Conservation (phyloP, 2,113 vertebrate genomes). For the Amblyopsis rosae region DNA sequence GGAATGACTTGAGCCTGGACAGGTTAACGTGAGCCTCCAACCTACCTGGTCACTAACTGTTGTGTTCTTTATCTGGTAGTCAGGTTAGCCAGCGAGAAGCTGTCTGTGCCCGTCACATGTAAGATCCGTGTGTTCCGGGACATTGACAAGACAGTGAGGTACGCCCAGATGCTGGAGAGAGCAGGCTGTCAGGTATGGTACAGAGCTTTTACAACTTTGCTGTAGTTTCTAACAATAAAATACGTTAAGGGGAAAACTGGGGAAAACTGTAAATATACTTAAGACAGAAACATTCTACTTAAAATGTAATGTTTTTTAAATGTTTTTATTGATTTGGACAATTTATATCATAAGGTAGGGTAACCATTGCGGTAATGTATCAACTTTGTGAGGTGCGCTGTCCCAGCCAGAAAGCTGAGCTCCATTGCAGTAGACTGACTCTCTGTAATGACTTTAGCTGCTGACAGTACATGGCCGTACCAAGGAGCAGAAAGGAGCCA, state of each 20-base stretch:
- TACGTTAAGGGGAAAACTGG: not conserved
- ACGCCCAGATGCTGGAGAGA: constrained; percentile 94
- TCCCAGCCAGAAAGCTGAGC: not conserved
- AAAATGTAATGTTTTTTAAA: no score
- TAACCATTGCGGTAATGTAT: no score
- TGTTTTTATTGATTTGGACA: no score
- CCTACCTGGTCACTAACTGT: not conserved
- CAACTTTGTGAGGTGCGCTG: not conserved
- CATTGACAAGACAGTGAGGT: constrained; percentile 89
- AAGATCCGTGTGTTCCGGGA: constrained; percentile 97
- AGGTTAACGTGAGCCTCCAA: no score
- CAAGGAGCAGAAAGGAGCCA: constrained; percentile 95
- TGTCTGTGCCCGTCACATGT: constrained; percentile 94
- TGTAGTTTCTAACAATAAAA: not conserved
- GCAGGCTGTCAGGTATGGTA: constrained; percentile 92
- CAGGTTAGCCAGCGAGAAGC: constrained; percentile 87
- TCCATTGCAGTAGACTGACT: no score
- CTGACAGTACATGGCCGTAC: constrained; percentile 94
- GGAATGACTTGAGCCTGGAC: no score
- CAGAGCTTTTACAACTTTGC: not conserved
- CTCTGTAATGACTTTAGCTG: constrained; percentile 74
- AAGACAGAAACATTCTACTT: not conserved
- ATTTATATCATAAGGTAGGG: no score
- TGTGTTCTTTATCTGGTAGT: constrained; percentile 71
- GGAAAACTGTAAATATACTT: not conserved